Base-by-base conservation (phyloP, 2,113 vertebrate species). In the Dipodomys spectabilis region DNA sequence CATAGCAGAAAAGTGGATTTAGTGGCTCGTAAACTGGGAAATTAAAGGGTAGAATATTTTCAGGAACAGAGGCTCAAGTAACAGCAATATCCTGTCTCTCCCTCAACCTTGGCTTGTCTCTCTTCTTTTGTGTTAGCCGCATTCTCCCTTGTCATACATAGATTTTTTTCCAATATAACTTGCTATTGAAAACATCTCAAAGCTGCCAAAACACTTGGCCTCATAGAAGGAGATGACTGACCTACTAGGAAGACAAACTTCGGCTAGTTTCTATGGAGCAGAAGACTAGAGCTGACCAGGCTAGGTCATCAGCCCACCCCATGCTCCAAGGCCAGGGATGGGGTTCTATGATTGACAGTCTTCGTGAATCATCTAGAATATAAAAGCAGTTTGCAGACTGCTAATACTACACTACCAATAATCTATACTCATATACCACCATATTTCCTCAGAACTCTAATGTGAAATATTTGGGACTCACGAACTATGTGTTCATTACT, bases 11-110 rank as follows among this genome's bases (percentile, higher is more conserved):
- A 82, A 73, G 35, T 39, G 5, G 28, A 82, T 67, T 79, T 57
- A 69, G 53, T 84, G 68, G 68, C 49, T 94, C 67, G 69, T 89
- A 75, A 86, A 75, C 23, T 49, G 20, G 67, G 8, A 92, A 77
- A 39, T 39, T 84, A 84, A 87, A 84, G 12, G 10, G 20, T 73
- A 12, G 28, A 79, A 16, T 64, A 75, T 78, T 86, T 90, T 86
- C 30, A 84, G 19, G 13, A 64, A 80, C 8, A 23, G 0, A 20
- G 20, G 35, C 12, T 89, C 72, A 77, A 87, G 12, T 65, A 82
- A 73, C 27, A 80, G 5, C 77, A 90, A 62, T n/a, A 57, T 64
- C 62, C 62, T 23, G 9, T 87, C 20, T 83, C 67, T 64, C 22
- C 72, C 45, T 62, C 18, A 15, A 15, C 20, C 22, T 45, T 30